Conservation (phyloP, 2,888 invertebrate species). For the Thera obeliscata region DNA sequence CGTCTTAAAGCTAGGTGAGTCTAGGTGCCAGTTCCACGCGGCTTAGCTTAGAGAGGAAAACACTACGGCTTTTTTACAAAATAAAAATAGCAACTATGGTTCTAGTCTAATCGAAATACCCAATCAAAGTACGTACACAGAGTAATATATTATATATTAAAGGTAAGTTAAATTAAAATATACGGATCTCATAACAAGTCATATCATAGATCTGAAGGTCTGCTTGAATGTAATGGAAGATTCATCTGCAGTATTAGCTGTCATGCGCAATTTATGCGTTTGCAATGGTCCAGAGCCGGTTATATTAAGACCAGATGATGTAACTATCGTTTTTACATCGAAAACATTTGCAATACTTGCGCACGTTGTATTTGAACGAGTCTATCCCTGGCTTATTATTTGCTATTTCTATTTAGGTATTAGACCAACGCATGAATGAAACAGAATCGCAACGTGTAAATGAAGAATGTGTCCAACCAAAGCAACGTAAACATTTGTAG, state of each 20-base stretch:
- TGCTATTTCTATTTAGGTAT: constrained; percentile 39
- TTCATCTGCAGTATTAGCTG: constrained; percentile 28
- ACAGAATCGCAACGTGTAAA: constrained; percentile 14
- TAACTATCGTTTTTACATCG: constrained; percentile 48
- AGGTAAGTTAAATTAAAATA: too few species aligned
- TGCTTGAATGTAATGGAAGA: constrained; percentile 19
- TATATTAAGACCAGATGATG: constrained; percentile 52
- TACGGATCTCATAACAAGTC: neutral
- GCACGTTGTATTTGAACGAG: constrained; percentile 44
- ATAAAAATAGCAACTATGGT: too few species aligned
- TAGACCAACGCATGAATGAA: constrained; percentile 42
- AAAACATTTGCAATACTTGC: constrained; percentile 40
- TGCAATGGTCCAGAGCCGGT: constrained; percentile 46
- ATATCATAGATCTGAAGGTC: neutral
- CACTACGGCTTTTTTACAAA: too few species aligned
- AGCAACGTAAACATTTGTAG: constrained; percentile 34
- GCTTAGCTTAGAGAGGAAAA: too few species aligned
- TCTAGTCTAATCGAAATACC: too few species aligned
- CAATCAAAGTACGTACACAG: too few species aligned
- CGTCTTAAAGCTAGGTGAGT: too few species aligned
- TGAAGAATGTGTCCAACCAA: constrained; percentile 17
- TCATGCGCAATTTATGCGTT: constrained; percentile 44
- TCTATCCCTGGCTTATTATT: constrained; percentile 42
- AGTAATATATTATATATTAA: too few species aligned
- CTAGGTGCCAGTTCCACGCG: too few species aligned